These are phyloP conservation scores for Nephrocerus scutellatus DNA, from an alignment of 2,888 invertebrate species.

Conservation along the genomic window DNA sequence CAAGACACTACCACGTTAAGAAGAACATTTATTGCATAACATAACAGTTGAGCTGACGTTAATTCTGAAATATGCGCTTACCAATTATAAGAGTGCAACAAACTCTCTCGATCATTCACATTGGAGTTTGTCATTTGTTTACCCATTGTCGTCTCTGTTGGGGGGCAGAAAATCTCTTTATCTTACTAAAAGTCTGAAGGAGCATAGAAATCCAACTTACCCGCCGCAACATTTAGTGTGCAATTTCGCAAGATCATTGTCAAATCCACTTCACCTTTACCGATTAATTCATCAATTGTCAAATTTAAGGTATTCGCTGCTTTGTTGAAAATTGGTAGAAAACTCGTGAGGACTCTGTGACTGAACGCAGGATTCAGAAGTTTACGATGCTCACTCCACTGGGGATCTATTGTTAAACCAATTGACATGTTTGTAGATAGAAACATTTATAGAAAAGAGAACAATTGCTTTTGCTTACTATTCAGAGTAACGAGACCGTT, in stretches of 20 bases:
- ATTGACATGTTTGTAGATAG: too few relatives aligned
- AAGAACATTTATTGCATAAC: slow-evolving; percentile 17
- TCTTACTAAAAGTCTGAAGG: too few relatives aligned
- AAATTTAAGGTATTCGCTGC: slow-evolving; percentile 29
- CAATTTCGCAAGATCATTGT: slow-evolving; percentile 32
- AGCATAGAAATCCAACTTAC: slow-evolving; percentile 35
- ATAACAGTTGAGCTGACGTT: slow-evolving; percentile 12
- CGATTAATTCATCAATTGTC: slow-evolving; percentile 23
- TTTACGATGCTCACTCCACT: slow-evolving; percentile 39
- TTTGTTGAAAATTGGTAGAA: slow-evolving; percentile 37
- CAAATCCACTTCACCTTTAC: slow-evolving; percentile 29
- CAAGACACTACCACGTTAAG: too few relatives aligned
- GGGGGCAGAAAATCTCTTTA: too few relatives aligned
- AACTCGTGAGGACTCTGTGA: slow-evolving; percentile 37
- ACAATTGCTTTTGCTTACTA: slow-evolving; percentile 35
- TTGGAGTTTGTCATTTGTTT: slow-evolving; percentile 25
- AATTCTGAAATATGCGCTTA: too few relatives aligned
- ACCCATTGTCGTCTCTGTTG: slow-evolving; percentile 46
- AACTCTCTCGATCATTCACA: too few relatives aligned
- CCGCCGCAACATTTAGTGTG: slow-evolving; percentile 35
- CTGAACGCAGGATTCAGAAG: slow-evolving; percentile 40
- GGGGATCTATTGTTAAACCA: too few relatives aligned
- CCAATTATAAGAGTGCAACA: too few relatives aligned
- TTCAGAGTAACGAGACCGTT: slow-evolving; percentile 35
- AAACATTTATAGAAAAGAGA: too few relatives aligned